Evolutionary conservation across 2,888 invertebrate species (phyloP), one percentile per base, ranked within the genome.

Genomic region (Cylindroiulus punctatus): DNA sequence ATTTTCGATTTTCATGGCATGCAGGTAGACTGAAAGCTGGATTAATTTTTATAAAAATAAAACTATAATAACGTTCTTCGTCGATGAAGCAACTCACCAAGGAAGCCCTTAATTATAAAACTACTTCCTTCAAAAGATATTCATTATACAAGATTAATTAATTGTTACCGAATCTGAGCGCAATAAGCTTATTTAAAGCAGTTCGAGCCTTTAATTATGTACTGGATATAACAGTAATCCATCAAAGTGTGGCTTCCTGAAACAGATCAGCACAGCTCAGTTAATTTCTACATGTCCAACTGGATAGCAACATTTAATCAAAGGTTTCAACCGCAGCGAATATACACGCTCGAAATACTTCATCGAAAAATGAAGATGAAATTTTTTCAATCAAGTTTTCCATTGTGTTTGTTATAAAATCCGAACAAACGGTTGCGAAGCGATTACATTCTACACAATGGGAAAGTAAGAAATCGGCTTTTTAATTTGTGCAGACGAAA

Each of bases 71-170:
- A 65, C 65, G 65, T 26, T 26, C 22, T 65, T 65, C 22, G 22
- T 26, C 22, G 65, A 65, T 14, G 30, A 76, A 30, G 76, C 12
- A 76, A 76, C 76, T 76, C 76, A 76, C 30, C 30, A 30, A 30
- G 10, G 26, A 30, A 76, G 57, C 57, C 57, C 57, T 57, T 7
- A n/a, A 57, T 57, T 22, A n/a, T n/a, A 3, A 22, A 10, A 26
- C 30, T 3, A 1, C 26, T 76, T 30, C 14, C 44, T 44, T 44
- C 26, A 76, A 76, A 76, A 14, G 76, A 30, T 22, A 57, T 65
- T 65, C n/a, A 65, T 65, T 65, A 65, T 26, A 44, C 44, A 65
- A 76, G 76, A 76, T 76, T 76, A 76, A 76, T 76, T 30, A 76
- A 76, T 76, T 76, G 30, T 76, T 12, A 14, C 30, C 30, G 12